phyloP scores from a whole-genome alignment of 2,113 vertebrate genomes.

The Scomber colias region DNA sequence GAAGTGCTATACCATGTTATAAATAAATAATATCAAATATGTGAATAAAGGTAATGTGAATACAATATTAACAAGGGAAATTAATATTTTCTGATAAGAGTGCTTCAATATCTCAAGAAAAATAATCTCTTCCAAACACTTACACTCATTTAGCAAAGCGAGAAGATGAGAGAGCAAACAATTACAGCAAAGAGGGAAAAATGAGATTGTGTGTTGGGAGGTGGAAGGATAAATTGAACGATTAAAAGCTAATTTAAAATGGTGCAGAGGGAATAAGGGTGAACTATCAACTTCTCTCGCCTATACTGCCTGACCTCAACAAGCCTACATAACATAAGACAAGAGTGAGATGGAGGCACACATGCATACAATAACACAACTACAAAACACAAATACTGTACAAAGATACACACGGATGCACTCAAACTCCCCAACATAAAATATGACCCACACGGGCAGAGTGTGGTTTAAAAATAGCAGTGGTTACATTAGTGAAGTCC shows the following conservation, averaged over 20 bases:
- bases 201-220: constrained; percentile 3
- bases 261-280: constrained; percentile 40
- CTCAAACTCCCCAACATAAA: constrained; percentile 49
- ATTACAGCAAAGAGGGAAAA: constrained; percentile 15
- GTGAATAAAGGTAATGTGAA: not conserved
- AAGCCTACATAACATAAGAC: constrained; percentile 58
- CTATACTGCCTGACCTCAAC: constrained; percentile 46
- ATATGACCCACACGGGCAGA: constrained; percentile 32
- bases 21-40: not conserved
- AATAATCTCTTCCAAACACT: constrained; percentile 15
- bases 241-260: constrained; percentile 62
- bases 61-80: not conserved
- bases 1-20: not conserved
- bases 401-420: constrained; percentile 14
- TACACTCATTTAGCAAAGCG: constrained; percentile 37
- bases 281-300: constrained; percentile 47
- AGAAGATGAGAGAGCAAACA: constrained; percentile 48
- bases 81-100: not conserved
- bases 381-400: constrained; percentile 2
- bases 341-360: constrained; percentile 14
- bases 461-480: constrained; percentile 62
- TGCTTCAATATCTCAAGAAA: not conserved
- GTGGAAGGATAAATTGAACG: constrained; percentile 37
- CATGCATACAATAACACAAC: constrained; percentile 29
- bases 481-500: constrained; percentile 49